phyloP scores from a whole-genome alignment of 2,113 vertebrate genomes.

The Lutjanus erythropterus region DNA sequence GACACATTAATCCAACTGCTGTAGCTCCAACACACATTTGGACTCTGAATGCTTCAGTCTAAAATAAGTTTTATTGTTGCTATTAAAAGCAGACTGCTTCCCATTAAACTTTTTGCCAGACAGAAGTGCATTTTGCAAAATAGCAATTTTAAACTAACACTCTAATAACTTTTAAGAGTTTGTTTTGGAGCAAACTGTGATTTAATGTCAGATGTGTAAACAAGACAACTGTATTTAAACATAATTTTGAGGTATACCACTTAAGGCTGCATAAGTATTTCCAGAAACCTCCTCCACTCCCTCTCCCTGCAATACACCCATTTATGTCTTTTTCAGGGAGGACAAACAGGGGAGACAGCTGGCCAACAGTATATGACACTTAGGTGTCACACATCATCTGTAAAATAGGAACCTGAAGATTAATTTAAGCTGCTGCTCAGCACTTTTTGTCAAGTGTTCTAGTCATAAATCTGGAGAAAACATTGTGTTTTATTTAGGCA shows the following conservation, averaged over 20 bases:
- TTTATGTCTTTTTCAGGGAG: too few species aligned
- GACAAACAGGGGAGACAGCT: too few species aligned
- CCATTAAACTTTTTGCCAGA: background rate
- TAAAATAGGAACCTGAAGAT: too few species aligned
- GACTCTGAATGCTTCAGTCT: background rate
- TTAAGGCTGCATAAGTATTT: background rate
- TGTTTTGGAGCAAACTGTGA: conserved; percentile 17
- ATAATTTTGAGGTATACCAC: background rate
- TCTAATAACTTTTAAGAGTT: background rate
- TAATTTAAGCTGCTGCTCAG: too few species aligned
- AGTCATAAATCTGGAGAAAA: too few species aligned
- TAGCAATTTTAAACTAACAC: background rate
- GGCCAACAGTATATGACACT: too few species aligned
- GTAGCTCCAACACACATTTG: background rate
- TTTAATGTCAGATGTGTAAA: background rate
- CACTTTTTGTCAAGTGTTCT: too few species aligned
- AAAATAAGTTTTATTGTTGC: background rate
- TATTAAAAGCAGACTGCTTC: background rate
- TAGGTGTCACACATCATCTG: too few species aligned
- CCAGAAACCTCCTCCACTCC: too few species aligned
- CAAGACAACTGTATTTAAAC: background rate
- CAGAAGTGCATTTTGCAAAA: background rate
- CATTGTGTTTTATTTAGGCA: too few species aligned
- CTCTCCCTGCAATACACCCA: too few species aligned
- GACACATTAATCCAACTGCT: background rate